A percentile compares a stretch with the other conserved stretches of the same genome.
Evolutionary conservation across 1,140 invertebrate species (phyloP).

Genomic region (Sminthurides bifidus): DNA sequence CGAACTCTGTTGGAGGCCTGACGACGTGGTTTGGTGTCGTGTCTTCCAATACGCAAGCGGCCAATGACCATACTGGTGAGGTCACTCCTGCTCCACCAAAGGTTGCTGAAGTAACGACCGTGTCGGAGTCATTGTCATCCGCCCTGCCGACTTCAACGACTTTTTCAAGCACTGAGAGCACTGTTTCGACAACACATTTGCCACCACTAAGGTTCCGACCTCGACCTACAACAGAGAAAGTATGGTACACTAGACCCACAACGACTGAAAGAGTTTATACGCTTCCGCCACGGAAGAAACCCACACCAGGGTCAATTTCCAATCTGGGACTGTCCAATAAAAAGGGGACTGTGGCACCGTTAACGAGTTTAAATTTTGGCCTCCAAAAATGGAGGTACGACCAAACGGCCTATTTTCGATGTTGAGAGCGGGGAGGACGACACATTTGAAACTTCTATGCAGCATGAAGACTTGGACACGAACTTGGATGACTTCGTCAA

Average conservation of each 20-base stretch:
- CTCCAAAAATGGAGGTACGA: constrained; percentile 18
- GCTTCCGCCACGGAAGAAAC: constrained; percentile 38
- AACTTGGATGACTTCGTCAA: constrained; percentile 32
- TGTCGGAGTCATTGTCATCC: no score
- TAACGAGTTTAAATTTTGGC: constrained; percentile 2
- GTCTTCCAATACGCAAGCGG: no score
- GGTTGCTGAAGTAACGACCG: neutral
- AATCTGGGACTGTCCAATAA: neutral
- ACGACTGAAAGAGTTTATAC: constrained; percentile 32
- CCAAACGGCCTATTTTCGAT: constrained; percentile 25
- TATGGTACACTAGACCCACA: neutral
- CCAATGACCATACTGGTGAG: no score
- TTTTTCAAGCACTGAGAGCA: constrained; percentile 33
- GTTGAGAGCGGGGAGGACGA: neutral
- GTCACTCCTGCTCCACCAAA: no score
- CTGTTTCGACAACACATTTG: neutral
- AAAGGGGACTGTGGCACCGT: neutral
- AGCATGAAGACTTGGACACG: constrained; percentile 26
- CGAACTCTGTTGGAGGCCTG: constrained; percentile 12
- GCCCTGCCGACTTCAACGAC: no score
- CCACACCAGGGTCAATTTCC: constrained; percentile 30
- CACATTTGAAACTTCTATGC: neutral
- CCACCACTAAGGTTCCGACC: constrained; percentile 29
- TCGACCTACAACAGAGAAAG: constrained; percentile 4
- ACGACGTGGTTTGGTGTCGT: constrained; percentile 15